Percentiles rank a stretch among this genome's conserved stretches.
Conservation (phyloP, 1,140 invertebrate species). For the Thaumetopoea pityocampa region DNA sequence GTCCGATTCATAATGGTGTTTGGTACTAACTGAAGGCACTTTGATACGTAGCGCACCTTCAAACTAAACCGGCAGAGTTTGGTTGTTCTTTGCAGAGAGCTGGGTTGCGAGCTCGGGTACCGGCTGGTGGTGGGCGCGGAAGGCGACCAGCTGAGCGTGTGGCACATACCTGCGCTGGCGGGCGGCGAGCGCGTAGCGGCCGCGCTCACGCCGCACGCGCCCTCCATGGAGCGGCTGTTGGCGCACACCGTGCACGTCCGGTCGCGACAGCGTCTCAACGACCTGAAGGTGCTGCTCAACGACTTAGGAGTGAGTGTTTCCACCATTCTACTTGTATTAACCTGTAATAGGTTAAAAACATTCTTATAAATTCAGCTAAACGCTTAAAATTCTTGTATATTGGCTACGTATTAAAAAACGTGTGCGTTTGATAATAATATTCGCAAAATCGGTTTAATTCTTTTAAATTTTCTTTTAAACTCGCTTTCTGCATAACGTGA, state of each 20-base stretch:
- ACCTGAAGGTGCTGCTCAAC: constrained; percentile 84
- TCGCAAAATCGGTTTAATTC: no score
- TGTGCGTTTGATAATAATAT: no score
- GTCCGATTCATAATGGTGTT: no score
- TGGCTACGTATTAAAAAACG: no score
- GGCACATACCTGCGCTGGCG: constrained; percentile 91
- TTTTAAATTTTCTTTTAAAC: no score
- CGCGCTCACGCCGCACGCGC: constrained; percentile 89
- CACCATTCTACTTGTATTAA: no score
- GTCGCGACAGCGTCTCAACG: constrained; percentile 86
- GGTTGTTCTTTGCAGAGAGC: constrained; percentile 75
- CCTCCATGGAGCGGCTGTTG: constrained; percentile 96
- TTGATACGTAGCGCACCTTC: no score
- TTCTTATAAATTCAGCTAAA: no score
- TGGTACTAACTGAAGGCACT: no score
- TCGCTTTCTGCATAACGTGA: no score
- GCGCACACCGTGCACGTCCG: constrained; percentile 98
- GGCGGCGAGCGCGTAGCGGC: constrained; percentile 87
- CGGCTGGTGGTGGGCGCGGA: constrained; percentile 93
- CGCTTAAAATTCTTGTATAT: no score
- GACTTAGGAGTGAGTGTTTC: constrained; percentile 61
- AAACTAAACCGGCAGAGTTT: neutral
- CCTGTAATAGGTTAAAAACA: no score
- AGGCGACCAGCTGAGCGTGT: constrained; percentile 81
- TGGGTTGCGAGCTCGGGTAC: constrained; percentile 90